Conservation (phyloP, 1,140 invertebrate genomes). For the Brachionus asplanchnoidis region DNA sequence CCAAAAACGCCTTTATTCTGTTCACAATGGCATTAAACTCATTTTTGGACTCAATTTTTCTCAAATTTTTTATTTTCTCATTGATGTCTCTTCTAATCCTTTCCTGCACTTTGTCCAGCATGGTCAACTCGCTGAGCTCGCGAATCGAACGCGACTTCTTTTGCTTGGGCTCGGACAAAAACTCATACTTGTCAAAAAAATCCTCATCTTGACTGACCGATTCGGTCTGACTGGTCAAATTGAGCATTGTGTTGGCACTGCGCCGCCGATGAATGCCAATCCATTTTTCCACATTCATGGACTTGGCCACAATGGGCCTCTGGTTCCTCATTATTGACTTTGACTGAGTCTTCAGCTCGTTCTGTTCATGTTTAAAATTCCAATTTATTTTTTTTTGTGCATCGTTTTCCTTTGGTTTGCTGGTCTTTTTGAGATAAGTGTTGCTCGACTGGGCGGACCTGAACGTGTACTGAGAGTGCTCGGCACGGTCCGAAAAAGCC, state of each 20-base stretch:
- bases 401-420: neutral
- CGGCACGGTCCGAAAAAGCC: neutral
- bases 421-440: neutral
- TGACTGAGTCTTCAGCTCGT: neutral
- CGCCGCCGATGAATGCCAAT: neutral
- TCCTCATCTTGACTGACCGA: neutral
- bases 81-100: neutral
- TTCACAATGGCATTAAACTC: neutral
- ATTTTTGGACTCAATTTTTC: neutral
- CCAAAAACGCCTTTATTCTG: neutral
- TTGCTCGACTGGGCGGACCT: neutral
- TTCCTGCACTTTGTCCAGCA: constrained; percentile 1
- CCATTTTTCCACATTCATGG: constrained; percentile 22
- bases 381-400: neutral
- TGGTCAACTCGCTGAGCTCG: neutral
- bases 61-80: neutral
- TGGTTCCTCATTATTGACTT: neutral
- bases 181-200: neutral
- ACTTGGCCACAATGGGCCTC: neutral
- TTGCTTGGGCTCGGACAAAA: neutral
- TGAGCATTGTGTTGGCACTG: neutral
- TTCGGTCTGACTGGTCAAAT: neutral
- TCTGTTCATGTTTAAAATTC: neutral
- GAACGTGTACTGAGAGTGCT: neutral
- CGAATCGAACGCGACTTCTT: neutral